phyloP scores from a whole-genome alignment of 2,113 vertebrate genomes.

The Cervus canadensis region DNA sequence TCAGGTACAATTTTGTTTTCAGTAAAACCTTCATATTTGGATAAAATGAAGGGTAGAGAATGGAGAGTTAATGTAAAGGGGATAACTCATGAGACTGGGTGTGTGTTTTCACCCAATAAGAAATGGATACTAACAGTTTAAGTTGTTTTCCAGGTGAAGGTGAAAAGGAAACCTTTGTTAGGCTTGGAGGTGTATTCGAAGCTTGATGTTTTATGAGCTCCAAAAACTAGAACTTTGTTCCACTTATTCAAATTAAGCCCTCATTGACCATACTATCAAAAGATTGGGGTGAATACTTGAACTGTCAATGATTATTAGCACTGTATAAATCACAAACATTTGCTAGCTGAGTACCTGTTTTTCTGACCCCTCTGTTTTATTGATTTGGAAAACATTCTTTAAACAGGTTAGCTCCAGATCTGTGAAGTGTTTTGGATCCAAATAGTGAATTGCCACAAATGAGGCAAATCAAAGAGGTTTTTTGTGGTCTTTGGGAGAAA shows the following conservation, averaged over 20 bases:
- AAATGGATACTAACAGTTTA: slow-evolving; percentile 7
- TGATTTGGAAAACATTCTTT: slow-evolving; percentile 44
- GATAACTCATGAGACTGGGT: not conserved
- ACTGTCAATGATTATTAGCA: slow-evolving; percentile 18
- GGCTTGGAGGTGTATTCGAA: not conserved
- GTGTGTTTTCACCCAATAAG: not conserved
- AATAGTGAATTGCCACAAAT: slow-evolving; percentile 20
- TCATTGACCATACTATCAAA: slow-evolving; percentile 31
- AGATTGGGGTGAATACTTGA: not conserved
- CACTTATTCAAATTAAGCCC: slow-evolving; percentile 30
- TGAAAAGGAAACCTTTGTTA: slow-evolving; percentile 7
- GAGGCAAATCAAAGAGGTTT: slow-evolving; percentile 1
- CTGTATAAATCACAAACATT: slow-evolving; percentile 23
- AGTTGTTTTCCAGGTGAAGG: slow-evolving; percentile 18
- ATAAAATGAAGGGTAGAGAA: not conserved
- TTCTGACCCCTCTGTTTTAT: not conserved
- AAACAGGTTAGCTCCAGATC: slow-evolving; percentile 23
- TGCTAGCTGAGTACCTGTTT: slow-evolving; percentile 7
- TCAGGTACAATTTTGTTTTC: not conserved
- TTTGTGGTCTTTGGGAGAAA: not conserved
- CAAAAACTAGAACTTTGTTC: slow-evolving; percentile 6
- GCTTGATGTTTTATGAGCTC: not conserved
- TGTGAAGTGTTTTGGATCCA: slow-evolving; percentile 17
- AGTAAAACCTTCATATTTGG: not conserved
- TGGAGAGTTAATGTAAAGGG: not conserved